Evolutionary conservation across 2,888 invertebrate species (phyloP), one percentile per base, ranked within the genome.

Genomic region (Zeuzera pyrina): DNA sequence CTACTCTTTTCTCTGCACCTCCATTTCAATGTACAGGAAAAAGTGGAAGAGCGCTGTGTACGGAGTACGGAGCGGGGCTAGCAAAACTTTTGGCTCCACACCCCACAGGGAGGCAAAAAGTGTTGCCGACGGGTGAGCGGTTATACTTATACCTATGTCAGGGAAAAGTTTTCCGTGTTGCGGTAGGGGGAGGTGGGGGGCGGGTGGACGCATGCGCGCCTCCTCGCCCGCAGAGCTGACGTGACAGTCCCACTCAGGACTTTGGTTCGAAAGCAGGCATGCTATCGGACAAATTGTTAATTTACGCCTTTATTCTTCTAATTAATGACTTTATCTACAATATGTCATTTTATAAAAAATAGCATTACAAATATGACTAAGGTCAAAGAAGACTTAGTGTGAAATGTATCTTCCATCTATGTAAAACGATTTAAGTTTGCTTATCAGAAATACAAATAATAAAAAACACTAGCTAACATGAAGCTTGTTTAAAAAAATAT

Each of bases 11-110:
- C 79, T 78, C 77, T 66, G 77, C 74, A 77, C 81, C 79, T 83
- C 77, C 78, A 77, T 81, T 83, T 81, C 81, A 81, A 81, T 81
- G 76, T 78, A 81, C 79, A 79, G 81, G 81, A 81, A 81, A 83
- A 83, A 83, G 74, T 81, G 72, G 77, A 79, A 77, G 78, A 79
- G 81, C 78, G 68, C 76, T 77, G 79, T 79, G 74, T 76, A 77
- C 76, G 68, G 71, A 76, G 78, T 64, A 69, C 71, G 59, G 70
- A 71, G 72, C 63, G 58, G 68, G 78, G 77, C 62, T 71, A 69
- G 78, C 68, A 73, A 83, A 83, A 79, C 60, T 81, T 84, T 83
- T 77, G 60, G 74, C 73, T 43, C 71, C 78, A 67, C 63, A 57
- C 35, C 57, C 69, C 67, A 39, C 12, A 58, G 62, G 79, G 78